Base-by-base conservation (phyloP, 2,888 invertebrate species). In the Allygus modestus region DNA sequence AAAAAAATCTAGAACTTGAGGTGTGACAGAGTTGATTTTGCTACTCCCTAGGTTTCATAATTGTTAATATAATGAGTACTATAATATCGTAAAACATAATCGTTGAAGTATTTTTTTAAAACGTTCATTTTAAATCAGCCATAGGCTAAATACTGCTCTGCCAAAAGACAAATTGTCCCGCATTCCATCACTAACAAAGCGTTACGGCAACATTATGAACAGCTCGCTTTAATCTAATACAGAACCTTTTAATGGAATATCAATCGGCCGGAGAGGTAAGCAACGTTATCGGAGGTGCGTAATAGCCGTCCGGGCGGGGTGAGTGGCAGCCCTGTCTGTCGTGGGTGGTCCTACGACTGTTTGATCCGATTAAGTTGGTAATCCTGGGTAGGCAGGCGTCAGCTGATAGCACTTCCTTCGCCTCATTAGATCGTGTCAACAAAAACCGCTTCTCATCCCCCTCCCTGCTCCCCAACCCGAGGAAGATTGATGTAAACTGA, bases 351-450 rank as follows among this genome's bases (percentile, higher is more conserved):
- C 58, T 54, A 17, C 58, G 79, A 58, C 46, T 43, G 28, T 46
- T 28, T 79, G 79, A 79, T 79, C 79, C 79, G 79, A 79, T 79
- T 79, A 79, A 79, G 79, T 79, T 79, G 79, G 79, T 79, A 79
- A 79, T 79, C 79, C 79, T 79, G 58, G 79, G 51, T n/a, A 77
- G 79, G 79, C 79, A 79, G 79, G 79, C 79, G 79, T 79, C 79
- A 79, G 79, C 54, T 58, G 79, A 79, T 79, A 79, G 79, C 79
- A 79, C n/a, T 31, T 79, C 79, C 79, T 79, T 58, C 33, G 79
- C 33, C 79, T 79, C 79, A 79, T 79, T 79, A 79, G 79, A 79
- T 79, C 79, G 33, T 79, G 79, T 79, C 79, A 79, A 79, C 79
- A 79, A 79, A 79, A 79, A 79, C 79, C 28, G 58, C 79, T 79